A percentile compares a stretch with the other conserved stretches of the same genome.
Conservation (phyloP, 2,113 vertebrate species). For the Trochalopteron elliotii region DNA sequence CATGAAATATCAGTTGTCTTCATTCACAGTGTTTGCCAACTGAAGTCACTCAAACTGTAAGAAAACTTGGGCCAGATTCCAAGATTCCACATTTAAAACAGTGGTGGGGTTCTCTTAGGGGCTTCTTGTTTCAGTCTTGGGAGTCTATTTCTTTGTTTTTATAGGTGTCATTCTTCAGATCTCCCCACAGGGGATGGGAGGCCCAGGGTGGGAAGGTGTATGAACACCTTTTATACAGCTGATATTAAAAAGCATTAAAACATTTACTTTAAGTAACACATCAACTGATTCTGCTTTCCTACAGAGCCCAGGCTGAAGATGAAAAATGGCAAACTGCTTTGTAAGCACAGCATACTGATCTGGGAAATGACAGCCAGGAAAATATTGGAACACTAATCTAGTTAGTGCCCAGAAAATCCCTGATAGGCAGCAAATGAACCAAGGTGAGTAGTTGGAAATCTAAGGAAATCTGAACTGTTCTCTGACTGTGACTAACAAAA, state of each 20-base stretch:
- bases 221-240: background rate
- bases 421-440: background rate
- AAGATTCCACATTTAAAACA: background rate
- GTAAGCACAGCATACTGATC: background rate
- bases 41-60: background rate
- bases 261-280: background rate
- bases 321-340: background rate
- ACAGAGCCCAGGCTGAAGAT: background rate
- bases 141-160: background rate
- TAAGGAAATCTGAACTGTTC: background rate
- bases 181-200: fast-evolving
- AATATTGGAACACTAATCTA: background rate
- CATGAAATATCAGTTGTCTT: background rate
- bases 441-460: background rate
- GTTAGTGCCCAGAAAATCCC: background rate
- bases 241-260: background rate
- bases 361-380: background rate
- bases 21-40: background rate
- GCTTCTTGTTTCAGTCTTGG: background rate
- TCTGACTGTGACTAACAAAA: background rate
- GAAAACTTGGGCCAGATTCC: background rate
- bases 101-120: background rate
- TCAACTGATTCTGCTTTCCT: background rate
- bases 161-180: background rate
- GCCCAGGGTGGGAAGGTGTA: background rate